A percentile compares a stretch with the other conserved stretches of the same genome.
Evolutionary conservation across 2,113 vertebrate species (phyloP).

Genomic region (Hippocampus comes): DNA sequence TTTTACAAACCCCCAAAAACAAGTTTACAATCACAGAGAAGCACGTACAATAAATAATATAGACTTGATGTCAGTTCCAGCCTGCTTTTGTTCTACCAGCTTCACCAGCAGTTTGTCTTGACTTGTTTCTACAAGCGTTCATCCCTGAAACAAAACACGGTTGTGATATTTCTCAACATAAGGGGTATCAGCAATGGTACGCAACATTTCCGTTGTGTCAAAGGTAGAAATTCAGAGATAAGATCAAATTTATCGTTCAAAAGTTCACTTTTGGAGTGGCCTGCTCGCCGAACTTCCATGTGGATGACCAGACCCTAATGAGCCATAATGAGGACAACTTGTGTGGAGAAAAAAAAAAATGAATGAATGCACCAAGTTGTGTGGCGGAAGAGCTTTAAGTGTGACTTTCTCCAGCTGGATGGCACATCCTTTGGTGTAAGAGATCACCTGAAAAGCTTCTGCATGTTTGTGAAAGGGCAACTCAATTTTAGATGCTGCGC

Average conservation of each 20-base stretch:
- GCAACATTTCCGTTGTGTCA: neutral
- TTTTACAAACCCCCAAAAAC: neutral
- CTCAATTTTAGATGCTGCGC: conserved; percentile 9
- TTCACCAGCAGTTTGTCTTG: neutral
- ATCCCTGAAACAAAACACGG: neutral
- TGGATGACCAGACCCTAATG: neutral
- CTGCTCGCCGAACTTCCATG: neutral
- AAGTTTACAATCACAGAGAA: conserved; percentile 16
- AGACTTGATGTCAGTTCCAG: neutral
- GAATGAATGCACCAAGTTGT: neutral
- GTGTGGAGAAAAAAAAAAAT: neutral
- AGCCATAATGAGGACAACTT: neutral
- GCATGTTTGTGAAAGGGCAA: conserved; percentile 3
- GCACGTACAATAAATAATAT: conserved; percentile 37
- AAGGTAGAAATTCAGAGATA: neutral
- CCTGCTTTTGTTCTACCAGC: neutral
- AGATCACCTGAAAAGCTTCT: conserved; percentile 24
- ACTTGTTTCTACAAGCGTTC: neutral
- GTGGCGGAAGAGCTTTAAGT: neutral
- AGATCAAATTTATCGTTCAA: neutral
- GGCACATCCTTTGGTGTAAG: neutral
- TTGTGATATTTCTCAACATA: neutral
- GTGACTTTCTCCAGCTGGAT: conserved; percentile 7
- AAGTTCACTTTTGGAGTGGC: neutral
- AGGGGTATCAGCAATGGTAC: neutral